Evolutionary conservation across 2,888 invertebrate genomes (phyloP).

Genomic region (Ramazzottius varieornatus): DNA sequence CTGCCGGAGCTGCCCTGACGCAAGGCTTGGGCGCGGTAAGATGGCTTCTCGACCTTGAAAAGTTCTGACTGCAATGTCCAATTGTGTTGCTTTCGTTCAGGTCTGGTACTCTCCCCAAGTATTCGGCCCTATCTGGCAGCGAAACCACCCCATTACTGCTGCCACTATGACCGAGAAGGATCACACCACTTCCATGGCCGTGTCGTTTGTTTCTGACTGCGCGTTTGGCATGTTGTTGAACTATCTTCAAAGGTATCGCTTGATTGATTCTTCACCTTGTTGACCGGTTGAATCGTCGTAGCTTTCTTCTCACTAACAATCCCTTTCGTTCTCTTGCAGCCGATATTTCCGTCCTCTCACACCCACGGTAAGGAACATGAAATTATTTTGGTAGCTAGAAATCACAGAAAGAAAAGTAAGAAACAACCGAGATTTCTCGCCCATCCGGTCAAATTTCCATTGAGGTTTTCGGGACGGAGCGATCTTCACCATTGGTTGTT

Average conservation of each 20-base stretch:
- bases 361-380: neutral
- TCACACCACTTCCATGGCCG: neutral
- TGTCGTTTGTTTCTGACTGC: neutral
- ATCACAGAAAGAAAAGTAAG: too few relatives aligned
- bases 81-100: neutral
- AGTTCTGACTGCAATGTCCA: too few relatives aligned
- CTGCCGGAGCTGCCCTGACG: neutral
- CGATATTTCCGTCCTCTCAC: constrained; percentile 1
- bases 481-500: too few relatives aligned
- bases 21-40: neutral
- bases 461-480: too few relatives aligned
- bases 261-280: neutral
- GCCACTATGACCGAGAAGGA: neutral
- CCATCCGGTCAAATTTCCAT: too few relatives aligned
- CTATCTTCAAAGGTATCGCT: neutral
- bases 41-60: too few relatives aligned
- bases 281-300: neutral
- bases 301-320: too few relatives aligned
- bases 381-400: too few relatives aligned
- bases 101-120: neutral
- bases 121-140: neutral
- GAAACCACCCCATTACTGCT: neutral
- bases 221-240: neutral
- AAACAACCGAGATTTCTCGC: too few relatives aligned
- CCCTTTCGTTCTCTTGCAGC: neutral